Evolutionary conservation across 2,888 invertebrate genomes (phyloP), one percentile per base, ranked within the genome.

Genomic region (Tolmerus cingulatus): DNA sequence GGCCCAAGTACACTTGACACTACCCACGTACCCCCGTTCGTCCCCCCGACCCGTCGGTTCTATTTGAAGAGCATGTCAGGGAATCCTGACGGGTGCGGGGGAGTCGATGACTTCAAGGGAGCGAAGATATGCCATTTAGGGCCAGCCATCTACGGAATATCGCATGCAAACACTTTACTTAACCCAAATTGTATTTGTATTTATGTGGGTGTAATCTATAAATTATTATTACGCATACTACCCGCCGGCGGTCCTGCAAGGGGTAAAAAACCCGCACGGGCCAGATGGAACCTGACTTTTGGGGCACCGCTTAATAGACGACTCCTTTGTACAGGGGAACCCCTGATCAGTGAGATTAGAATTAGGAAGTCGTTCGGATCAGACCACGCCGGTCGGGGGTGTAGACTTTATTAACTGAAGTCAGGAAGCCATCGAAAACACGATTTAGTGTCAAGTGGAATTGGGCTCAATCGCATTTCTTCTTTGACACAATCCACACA

Each of bases 141-240:
- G 51, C 37, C 37, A 74, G 30, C 76, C 55, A 77, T 86, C 82
- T 81, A 79, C 55, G 23, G 51, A 55, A 74, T 86, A 82, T 86
- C 57, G 79, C 88, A 88, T 85, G 88, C 88, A 87, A 88, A 88
- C 88, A 88, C 82, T 87, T 88, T 78, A 88, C 87, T 88, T 88
- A 88, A 84, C 79, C 87, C 55, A 87, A 88, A 87, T 74, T 87
- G 77, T 87, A 82, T 87, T 87, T 86, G 87, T 82, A 86, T 79
- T 79, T 88, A 84, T 88, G 87, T 74, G 87, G 76, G 82, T 87
- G 87, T 87, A 87, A 87, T 87, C 87, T 81, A 87, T 87, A 87
- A 87, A 87, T 87, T 87, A 87, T 87, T 82, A 87, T 87, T 87
- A 82, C 87, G 86, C 78, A 87, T 74, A 66, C 66, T 16, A 46